Conservation (phyloP, 1,140 invertebrate genomes). For the Wasmannia auropunctata region DNA sequence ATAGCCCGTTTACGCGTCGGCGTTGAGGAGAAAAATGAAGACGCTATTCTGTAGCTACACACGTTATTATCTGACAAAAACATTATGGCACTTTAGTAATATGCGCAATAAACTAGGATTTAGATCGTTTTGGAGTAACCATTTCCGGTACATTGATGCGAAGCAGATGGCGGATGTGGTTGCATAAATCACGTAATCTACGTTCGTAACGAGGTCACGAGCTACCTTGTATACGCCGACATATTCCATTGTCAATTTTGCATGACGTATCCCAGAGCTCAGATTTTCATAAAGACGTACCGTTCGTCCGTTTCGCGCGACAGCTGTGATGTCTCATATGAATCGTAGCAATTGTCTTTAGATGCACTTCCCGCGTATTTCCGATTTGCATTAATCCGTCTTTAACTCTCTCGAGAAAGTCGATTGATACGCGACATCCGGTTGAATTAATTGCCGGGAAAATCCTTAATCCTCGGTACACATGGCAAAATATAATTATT, state of each 20-base stretch:
- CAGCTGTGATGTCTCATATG: not conserved
- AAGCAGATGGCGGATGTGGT: not conserved
- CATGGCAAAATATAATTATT: not conserved
- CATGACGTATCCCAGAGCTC: not conserved
- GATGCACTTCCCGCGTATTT: not conserved
- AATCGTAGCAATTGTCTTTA: constrained; percentile 1
- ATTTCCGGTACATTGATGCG: not conserved
- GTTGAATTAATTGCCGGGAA: not conserved
- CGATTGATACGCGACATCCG: not conserved
- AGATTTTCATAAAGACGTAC: constrained; percentile 15
- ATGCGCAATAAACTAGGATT: not conserved
- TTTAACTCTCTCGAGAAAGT: not conserved
- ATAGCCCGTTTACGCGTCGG: too few species aligned
- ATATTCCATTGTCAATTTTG: constrained; percentile 48
- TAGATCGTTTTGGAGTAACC: not conserved
- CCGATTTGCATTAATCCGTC: not conserved
- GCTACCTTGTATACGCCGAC: not conserved
- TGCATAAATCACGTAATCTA: constrained; percentile 35
- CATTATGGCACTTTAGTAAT: not conserved
- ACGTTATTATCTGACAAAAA: not conserved
- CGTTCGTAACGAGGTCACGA: constrained; percentile 27
- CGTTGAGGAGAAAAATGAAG: not conserved
- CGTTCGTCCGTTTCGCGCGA: not conserved
- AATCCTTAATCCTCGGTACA: not conserved
- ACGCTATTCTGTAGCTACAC: not conserved